Conservation (phyloP, 2,113 vertebrate species). For the Pleuronectes platessa region DNA sequence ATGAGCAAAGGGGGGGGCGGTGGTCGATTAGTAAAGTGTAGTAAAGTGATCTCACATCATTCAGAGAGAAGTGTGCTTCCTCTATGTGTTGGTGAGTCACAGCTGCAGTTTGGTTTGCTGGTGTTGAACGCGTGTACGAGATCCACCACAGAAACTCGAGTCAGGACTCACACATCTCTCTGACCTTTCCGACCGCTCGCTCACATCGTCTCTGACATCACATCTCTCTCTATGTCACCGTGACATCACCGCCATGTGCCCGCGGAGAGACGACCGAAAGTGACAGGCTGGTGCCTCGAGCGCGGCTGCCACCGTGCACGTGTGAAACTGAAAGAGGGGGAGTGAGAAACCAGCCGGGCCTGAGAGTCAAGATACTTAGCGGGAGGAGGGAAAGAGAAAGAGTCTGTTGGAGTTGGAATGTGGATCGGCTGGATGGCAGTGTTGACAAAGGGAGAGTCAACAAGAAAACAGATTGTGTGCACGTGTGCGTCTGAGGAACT, state of each 20-base stretch:
- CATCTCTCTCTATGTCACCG: slow-evolving; percentile 14
- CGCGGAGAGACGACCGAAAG: slow-evolving; percentile 33
- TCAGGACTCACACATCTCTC: neutral
- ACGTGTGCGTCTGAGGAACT: neutral
- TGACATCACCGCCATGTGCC: neutral
- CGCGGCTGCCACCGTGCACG: slow-evolving; percentile 1
- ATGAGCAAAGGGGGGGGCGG: neutral
- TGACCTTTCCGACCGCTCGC: neutral
- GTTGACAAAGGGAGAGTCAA: slow-evolving; percentile 17
- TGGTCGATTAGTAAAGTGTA: slow-evolving; percentile 15
- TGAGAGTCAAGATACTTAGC: neutral
- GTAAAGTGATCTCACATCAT: neutral
- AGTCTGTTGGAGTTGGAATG: slow-evolving; percentile 28
- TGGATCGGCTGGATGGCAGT: neutral
- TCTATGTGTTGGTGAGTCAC: slow-evolving; percentile 28
- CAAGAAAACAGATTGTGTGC: neutral
- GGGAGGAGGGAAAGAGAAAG: neutral
- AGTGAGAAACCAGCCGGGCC: neutral
- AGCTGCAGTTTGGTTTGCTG: neutral
- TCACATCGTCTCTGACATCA: neutral
- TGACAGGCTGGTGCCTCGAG: neutral
- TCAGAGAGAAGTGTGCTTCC: neutral
- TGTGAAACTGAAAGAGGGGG: slow-evolving; percentile 64
- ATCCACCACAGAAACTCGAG: slow-evolving; percentile 53
- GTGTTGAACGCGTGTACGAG: slow-evolving; percentile 1